Conservation (phyloP, 2,113 vertebrate species). For the Eupsittula cactorum region DNA sequence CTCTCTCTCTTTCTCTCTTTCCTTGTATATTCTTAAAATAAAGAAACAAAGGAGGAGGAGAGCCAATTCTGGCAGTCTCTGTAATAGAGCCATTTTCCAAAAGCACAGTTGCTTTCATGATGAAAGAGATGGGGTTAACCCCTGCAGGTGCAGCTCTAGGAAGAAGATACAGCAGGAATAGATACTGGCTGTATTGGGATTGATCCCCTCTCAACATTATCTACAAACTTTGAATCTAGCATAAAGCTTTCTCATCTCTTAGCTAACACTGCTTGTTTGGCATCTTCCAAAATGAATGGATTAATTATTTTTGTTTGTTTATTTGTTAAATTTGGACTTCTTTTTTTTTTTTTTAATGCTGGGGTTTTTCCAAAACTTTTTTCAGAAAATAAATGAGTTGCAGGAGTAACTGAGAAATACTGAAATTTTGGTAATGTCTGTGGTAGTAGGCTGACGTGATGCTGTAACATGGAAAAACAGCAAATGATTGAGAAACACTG, state of each 20-base stretch:
- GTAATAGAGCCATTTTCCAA: not conserved
- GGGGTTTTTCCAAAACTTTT: not conserved
- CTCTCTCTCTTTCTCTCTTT: not conserved
- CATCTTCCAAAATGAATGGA: not conserved
- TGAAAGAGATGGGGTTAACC: not conserved
- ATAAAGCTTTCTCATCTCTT: not conserved
- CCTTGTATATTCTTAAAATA: not conserved
- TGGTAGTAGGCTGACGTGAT: not conserved
- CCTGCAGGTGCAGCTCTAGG: not conserved
- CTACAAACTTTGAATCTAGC: not conserved
- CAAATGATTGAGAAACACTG: not conserved
- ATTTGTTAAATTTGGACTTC: not conserved
- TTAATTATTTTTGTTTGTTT: not conserved
- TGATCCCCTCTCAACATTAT: not conserved
- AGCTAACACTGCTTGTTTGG: not conserved
- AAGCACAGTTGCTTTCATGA: not conserved
- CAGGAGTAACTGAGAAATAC: not conserved
- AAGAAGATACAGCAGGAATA: not conserved
- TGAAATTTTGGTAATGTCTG: not conserved
- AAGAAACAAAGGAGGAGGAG: not conserved
- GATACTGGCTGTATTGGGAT: not conserved
- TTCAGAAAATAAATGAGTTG: not conserved
- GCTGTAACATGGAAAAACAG: not conserved
- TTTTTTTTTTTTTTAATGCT: not conserved
- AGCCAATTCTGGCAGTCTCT: not conserved